Conservation (phyloP, 2,888 invertebrate species). For the Chirona hameri region DNA sequence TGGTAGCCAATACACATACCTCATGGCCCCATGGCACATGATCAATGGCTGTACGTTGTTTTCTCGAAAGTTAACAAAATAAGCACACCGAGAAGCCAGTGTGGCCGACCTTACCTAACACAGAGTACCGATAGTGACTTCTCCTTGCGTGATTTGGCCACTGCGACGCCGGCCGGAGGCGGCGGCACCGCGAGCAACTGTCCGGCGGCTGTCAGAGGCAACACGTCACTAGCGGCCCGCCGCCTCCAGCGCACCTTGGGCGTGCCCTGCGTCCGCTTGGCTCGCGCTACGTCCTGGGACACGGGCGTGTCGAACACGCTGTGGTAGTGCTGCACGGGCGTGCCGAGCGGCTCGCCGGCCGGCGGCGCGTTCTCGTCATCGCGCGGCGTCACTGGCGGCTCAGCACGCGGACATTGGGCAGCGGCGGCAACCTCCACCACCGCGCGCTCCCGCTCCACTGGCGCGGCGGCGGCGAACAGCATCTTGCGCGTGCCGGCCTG, state of each 20-base stretch:
- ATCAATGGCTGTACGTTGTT: too few species aligned
- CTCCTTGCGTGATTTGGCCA: neutral
- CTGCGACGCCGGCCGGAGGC: neutral
- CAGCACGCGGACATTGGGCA: neutral
- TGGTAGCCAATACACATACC: too few species aligned
- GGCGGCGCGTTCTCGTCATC: neutral
- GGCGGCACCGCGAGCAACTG: neutral
- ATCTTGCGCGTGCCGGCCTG: conserved; percentile 36
- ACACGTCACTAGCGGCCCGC: conserved; percentile 12
- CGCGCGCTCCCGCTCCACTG: neutral
- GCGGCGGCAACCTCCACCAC: neutral
- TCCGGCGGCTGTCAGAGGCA: neutral
- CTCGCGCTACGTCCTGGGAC: neutral
- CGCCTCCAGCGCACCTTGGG: conserved; percentile 2
- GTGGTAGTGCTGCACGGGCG: neutral
- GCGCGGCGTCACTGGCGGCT: neutral
- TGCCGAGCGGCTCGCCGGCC: neutral
- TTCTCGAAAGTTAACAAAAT: too few species aligned
- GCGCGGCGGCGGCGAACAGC: conserved; percentile 31
- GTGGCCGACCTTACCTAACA: neutral
- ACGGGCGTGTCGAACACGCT: conserved; percentile 5
- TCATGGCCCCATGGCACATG: too few species aligned
- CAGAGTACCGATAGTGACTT: neutral
- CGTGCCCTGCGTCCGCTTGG: neutral
- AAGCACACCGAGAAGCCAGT: too few species aligned